A percentile compares a stretch with the other conserved stretches of the same genome.
These are phyloP conservation scores for Spermophilus dauricus DNA, from an alignment of 2,113 vertebrate species.

Conservation along the genomic window DNA sequence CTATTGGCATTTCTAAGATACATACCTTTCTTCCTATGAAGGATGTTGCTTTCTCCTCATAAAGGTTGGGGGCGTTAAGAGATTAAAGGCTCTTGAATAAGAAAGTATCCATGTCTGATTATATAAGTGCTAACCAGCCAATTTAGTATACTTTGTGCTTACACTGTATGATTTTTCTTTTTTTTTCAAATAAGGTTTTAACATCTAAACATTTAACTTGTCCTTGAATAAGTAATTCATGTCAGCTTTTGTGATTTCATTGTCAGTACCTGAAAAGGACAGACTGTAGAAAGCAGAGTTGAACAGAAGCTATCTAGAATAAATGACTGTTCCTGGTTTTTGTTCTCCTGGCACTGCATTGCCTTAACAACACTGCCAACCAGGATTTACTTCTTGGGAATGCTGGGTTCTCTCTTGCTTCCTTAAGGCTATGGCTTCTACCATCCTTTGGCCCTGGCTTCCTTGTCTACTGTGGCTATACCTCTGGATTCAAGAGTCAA, in stretches of 20 bases:
- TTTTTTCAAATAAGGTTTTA: constrained; percentile 15
- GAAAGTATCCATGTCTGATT: constrained; percentile 30
- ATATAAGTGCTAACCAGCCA: constrained; percentile 24
- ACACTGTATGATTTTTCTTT: not conserved
- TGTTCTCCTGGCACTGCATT: not conserved
- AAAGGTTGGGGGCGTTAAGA: not conserved
- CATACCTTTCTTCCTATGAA: not conserved
- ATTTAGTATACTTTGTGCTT: not conserved
- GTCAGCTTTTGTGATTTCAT: constrained; percentile 25
- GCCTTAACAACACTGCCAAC: not conserved
- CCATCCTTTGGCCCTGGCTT: not conserved
- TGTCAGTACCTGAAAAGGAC: not conserved
- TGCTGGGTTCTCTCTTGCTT: not conserved
- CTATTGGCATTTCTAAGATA: not conserved
- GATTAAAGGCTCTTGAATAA: constrained; percentile 51
- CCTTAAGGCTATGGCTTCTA: rapidly evolving
- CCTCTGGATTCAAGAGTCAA: not conserved
- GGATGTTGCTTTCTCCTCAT: not conserved
- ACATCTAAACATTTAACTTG: not conserved
- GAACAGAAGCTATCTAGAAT: not conserved
- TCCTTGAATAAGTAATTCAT: not conserved
- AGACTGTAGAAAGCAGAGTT: not conserved
- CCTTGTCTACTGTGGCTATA: not conserved
- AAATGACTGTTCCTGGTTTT: not conserved
- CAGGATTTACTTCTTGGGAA: not conserved